Percentiles rank a stretch among this genome's conserved stretches.
phyloP scores from a whole-genome alignment of 2,888 invertebrate genomes.

The Pomacea canaliculata region DNA sequence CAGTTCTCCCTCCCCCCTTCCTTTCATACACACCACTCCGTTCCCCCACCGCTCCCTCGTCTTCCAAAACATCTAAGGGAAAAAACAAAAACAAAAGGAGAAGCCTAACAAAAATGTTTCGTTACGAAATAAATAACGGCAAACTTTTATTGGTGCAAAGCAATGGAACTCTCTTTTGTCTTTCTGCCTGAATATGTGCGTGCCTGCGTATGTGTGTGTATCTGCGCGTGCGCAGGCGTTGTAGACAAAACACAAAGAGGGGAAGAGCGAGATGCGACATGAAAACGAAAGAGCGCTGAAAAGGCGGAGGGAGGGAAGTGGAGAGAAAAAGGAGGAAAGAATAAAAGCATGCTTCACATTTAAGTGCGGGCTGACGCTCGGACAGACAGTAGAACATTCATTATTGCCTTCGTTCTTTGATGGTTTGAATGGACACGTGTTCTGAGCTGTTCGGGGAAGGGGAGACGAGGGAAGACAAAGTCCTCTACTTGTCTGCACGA shows the following conservation, averaged over 20 bases:
- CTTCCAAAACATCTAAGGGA: too few species aligned
- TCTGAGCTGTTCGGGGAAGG: background rate
- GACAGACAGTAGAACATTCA: background rate
- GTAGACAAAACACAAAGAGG: background rate
- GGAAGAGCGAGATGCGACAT: constrained; percentile 1
- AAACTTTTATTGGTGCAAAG: background rate
- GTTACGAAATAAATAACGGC: too few species aligned
- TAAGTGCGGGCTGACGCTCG: background rate
- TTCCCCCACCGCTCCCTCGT: too few species aligned
- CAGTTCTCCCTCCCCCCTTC: too few species aligned
- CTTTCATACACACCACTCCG: too few species aligned
- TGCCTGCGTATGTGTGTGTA: constrained; percentile 5
- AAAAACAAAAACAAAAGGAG: too few species aligned
- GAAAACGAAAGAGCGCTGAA: background rate
- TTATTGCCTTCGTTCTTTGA: too few species aligned
- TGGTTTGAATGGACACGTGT: background rate
- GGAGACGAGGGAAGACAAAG: background rate
- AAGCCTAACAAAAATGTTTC: too few species aligned
- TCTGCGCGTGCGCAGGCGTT: background rate
- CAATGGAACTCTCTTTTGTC: background rate
- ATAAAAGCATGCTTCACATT: too few species aligned
- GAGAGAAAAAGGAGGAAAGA: background rate
- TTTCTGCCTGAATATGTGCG: background rate
- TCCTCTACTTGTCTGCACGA: background rate
- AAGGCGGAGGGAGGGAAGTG: background rate